A percentile compares a stretch with the other conserved stretches of the same genome.
These are phyloP conservation scores for Meta bourneti DNA, from an alignment of 2,888 invertebrate genomes.

Conservation along the genomic window DNA sequence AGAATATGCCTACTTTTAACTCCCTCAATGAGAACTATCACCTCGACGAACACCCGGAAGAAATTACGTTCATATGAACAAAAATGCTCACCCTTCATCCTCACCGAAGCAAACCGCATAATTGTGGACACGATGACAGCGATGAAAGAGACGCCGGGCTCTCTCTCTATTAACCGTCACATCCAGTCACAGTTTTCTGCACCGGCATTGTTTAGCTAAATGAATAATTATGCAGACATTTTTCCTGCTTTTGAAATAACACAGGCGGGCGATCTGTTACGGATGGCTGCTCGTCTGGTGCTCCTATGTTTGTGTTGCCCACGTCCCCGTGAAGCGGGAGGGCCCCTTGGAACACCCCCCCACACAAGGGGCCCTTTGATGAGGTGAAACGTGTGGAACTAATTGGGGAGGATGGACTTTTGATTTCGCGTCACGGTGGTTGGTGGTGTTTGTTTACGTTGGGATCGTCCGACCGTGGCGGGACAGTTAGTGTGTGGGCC, in stretches of 20 bases:
- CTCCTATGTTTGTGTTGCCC: neutral
- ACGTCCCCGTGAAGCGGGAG: neutral
- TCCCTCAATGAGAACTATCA: too few relatives aligned
- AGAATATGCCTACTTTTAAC: too few relatives aligned
- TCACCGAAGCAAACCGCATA: conserved; percentile 5
- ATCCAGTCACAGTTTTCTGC: neutral
- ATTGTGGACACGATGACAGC: conserved; percentile 2
- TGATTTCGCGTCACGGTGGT: neutral
- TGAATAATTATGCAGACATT: neutral
- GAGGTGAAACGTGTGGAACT: conserved; percentile 1
- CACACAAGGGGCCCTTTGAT: neutral
- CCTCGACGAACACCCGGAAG: neutral
- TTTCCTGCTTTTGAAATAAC: neutral
- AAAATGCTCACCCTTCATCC: conserved; percentile 14
- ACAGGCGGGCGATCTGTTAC: neutral
- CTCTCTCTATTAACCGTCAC: neutral
- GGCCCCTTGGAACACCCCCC: neutral
- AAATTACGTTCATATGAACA: neutral
- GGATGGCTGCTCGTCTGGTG: neutral
- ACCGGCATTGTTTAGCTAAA: neutral
- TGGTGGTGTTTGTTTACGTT: neutral
- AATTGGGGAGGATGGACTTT: neutral
- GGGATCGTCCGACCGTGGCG: neutral
- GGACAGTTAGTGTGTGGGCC: neutral
- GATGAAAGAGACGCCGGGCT: neutral